These are phyloP conservation scores for Athripsodes cinereus DNA, from an alignment of 2,888 invertebrate genomes.

Conservation along the genomic window DNA sequence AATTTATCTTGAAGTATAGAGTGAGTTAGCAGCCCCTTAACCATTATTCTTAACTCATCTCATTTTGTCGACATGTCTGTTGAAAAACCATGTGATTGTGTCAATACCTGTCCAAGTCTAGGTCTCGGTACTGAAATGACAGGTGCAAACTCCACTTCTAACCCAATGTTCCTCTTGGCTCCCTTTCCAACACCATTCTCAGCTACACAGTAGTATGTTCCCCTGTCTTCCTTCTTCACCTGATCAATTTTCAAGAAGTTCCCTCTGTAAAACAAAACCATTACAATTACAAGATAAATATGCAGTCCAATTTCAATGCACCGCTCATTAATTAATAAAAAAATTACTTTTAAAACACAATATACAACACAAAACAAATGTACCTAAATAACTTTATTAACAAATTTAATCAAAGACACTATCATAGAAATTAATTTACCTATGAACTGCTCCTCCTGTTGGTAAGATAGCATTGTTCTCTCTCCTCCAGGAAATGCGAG, in stretches of 20 bases:
- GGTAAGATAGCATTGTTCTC: conserved; percentile 91
- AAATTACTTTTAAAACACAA: too few relatives aligned
- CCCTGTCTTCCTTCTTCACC: conserved; percentile 82
- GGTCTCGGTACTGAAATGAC: conserved; percentile 81
- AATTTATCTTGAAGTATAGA: too few relatives aligned
- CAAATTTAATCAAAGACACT: too few relatives aligned
- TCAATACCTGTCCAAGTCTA: conserved; percentile 63
- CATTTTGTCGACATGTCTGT: too few relatives aligned
- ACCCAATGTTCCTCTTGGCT: conserved; percentile 76
- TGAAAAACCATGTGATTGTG: too few relatives aligned
- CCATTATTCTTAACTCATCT: too few relatives aligned
- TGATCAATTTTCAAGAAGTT: conserved; percentile 70
- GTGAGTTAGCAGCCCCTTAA: too few relatives aligned
- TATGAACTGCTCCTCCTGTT: conserved; percentile 79
- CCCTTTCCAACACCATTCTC: conserved; percentile 86
- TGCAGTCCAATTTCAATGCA: too few relatives aligned
- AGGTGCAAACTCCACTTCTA: conserved; percentile 87
- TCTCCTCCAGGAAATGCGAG: conserved; percentile 83
- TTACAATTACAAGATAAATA: too few relatives aligned
- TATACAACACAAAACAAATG: too few relatives aligned
- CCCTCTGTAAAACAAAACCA: conserved; percentile 55
- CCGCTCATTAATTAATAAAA: too few relatives aligned
- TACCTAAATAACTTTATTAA: too few relatives aligned
- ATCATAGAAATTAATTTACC: conserved; percentile 42
- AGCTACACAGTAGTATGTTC: conserved; percentile 90